A percentile compares a stretch with the other conserved stretches of the same genome.
Evolutionary conservation across 2,888 invertebrate species (phyloP).

Genomic region (Parelbella ahira): DNA sequence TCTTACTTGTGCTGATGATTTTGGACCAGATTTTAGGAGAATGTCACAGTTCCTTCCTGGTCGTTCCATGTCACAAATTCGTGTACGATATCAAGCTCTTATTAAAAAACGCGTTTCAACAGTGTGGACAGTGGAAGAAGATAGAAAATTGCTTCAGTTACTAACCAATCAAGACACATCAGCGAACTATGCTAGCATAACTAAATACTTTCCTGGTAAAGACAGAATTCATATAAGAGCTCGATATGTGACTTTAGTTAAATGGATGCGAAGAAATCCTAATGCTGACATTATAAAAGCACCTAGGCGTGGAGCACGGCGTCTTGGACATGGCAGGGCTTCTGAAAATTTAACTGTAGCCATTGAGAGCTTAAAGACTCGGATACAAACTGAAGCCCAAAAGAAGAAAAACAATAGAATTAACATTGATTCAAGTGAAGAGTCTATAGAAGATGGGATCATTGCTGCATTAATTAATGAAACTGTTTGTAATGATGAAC

Average conservation of each 20-base stretch:
- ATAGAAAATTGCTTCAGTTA: constrained; percentile 77
- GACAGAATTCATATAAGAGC: constrained; percentile 81
- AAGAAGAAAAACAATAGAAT: constrained; percentile 41
- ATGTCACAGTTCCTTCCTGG: constrained; percentile 81
- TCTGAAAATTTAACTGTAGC: constrained; percentile 50
- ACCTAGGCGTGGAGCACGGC: constrained; percentile 57
- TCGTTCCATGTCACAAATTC: constrained; percentile 82
- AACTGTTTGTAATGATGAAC: constrained; percentile 36
- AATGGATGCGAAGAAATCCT: constrained; percentile 74
- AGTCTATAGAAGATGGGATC: constrained; percentile 55
- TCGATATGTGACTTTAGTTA: constrained; percentile 76
- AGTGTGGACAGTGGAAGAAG: constrained; percentile 83
- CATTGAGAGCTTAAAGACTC: constrained; percentile 55
- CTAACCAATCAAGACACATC: constrained; percentile 68
- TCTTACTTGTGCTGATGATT: constrained; percentile 80
- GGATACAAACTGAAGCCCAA: constrained; percentile 47
- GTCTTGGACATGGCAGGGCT: constrained; percentile 48
- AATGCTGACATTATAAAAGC: constrained; percentile 50
- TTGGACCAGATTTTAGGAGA: constrained; percentile 82
- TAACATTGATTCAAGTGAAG: constrained; percentile 41
- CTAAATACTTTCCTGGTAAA: constrained; percentile 74
- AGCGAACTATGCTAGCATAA: constrained; percentile 62
- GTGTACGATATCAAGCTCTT: constrained; percentile 80
- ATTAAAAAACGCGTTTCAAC: constrained; percentile 58
- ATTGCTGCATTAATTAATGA: constrained; percentile 47